These are phyloP conservation scores for Ochotona princeps DNA, from an alignment of 2,113 vertebrate species.

Conservation along the genomic window DNA sequence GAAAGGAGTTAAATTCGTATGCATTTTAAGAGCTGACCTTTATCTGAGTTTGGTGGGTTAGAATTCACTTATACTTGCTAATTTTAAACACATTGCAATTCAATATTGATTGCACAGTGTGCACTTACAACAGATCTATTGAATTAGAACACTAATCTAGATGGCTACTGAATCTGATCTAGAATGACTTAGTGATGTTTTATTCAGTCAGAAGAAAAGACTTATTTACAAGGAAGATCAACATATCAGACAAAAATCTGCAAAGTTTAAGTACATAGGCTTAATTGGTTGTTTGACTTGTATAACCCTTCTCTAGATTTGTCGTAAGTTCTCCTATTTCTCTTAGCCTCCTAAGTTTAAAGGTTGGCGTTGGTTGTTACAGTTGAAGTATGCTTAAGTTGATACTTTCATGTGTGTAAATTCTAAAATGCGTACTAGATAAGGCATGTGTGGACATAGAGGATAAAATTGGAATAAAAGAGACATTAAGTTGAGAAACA, in stretches of 20 bases:
- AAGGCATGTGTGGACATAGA: neutral
- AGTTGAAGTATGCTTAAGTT: neutral
- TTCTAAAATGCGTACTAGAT: neutral
- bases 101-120: constrained; percentile 19
- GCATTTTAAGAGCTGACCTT: constrained; percentile 10
- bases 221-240: neutral
- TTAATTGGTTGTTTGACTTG: constrained; percentile 11
- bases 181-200: neutral
- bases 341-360: constrained; percentile 41
- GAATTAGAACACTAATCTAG: constrained; percentile 17
- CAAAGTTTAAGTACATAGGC: neutral
- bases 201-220: constrained; percentile 19
- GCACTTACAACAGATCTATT: neutral
- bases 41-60: neutral
- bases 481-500: neutral
- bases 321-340: neutral
- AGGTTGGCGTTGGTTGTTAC: neutral
- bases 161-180: neutral
- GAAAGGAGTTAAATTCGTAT: neutral
- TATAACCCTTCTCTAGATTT: neutral
- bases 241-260: neutral
- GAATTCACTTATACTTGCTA: neutral
- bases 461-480: constrained; percentile 15
- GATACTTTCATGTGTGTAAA: neutral
- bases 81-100: constrained; percentile 7